Percentiles rank a stretch among this genome's conserved stretches.
These are phyloP conservation scores for Megalops atlanticus DNA, from an alignment of 2,113 vertebrate genomes.

Conservation along the genomic window DNA sequence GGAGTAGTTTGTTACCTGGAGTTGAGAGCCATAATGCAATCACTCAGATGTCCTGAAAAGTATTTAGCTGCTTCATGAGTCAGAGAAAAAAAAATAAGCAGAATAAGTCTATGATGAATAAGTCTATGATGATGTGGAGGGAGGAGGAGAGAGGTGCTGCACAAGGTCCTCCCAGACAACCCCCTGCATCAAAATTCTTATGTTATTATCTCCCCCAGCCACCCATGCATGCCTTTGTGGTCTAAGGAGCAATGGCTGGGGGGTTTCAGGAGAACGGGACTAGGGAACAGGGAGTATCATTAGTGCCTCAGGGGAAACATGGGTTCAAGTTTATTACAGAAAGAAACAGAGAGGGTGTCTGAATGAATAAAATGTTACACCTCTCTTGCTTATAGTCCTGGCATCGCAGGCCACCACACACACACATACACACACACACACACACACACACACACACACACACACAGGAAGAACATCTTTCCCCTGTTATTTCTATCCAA, in stretches of 20 bases:
- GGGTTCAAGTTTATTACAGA: not conserved
- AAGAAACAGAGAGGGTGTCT: not conserved
- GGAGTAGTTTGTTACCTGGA: not conserved
- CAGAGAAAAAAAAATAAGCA: no score
- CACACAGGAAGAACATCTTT: not conserved
- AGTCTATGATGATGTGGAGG: not conserved
- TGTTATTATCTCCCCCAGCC: not conserved
- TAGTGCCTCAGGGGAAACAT: no score
- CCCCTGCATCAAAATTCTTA: no score
- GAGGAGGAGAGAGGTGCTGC: not conserved
- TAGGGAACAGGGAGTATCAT: no score
- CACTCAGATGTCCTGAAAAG: not conserved
- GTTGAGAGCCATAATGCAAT: not conserved
- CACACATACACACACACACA: no score
- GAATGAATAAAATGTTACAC: not conserved
- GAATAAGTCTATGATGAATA: no score
- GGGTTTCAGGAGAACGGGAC: no score
- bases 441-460: not conserved
- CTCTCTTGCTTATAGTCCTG: no score
- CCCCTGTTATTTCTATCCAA: not conserved
- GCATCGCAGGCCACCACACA: no score
- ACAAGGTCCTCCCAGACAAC: no score
- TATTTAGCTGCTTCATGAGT: not conserved
- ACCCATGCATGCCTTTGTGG: no score
- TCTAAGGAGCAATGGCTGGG: not conserved